Evolutionary conservation across 2,113 vertebrate genomes (phyloP), one percentile per base, ranked within the genome.

Genomic region (Murina feae): DNA sequence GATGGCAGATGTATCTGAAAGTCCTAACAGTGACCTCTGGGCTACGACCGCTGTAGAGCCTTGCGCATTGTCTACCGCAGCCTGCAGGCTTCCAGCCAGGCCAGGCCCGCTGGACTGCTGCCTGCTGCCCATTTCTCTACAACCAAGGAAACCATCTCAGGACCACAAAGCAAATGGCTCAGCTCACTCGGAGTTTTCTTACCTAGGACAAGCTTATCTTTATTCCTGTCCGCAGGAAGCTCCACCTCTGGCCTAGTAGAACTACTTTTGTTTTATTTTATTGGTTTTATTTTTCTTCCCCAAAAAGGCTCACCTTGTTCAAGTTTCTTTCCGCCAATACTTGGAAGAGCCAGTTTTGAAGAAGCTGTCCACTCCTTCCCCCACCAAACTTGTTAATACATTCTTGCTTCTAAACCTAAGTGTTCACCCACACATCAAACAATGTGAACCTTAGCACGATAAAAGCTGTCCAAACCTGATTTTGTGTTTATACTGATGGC

Each of bases 401-500:
- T 92, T 96, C 96, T 32, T 94, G 89, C 95, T 97, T 97, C 97
- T 91, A 96, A 96, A 90, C 83, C 96, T 87, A 94, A 90, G 92
- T 96, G 96, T 84, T 95, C 90, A 91, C 95, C 93, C 79, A 63
- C 96, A 84, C 91, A 97, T 97, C 95, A 97, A 97, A 98, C 96
- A 97, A 96, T 92, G 96, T 96, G 94, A 97, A 96, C 93, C 90
- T 97, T 98, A 96, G 97, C 95, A 96, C 96, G 96, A 97, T 95
- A 91, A 98, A 98, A 98, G 97, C 96, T 97, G 96, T 97, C 97
- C 78, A 90, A 94, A 94, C 96, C 97, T 98, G 97, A 97, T 97
- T 98, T 97, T 97, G 80, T 90, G 96, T 97, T 95, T 97, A 84
- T 89, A 96, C 92, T 97, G 93, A 97, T 97, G 97, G 93, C 89